Conservation (phyloP, 2,797 vertebrate species). For the Danionella dracula region DNA sequence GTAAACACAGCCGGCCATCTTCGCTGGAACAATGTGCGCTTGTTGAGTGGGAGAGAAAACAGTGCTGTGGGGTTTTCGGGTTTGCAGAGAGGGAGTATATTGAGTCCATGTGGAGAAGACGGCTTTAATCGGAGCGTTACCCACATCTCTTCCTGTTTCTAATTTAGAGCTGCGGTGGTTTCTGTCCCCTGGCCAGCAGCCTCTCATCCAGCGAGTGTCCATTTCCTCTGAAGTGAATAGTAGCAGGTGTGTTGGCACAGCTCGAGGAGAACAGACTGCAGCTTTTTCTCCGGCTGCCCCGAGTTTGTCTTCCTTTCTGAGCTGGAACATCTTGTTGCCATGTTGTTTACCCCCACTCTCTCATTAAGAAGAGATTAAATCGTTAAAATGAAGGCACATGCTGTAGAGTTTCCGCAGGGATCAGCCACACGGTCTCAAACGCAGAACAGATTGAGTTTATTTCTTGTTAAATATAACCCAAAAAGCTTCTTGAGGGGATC, state of each 20-base stretch:
- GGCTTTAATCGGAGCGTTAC: conserved; percentile 78
- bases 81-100: conserved; percentile 77
- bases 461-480: too few species aligned
- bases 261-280: conserved; percentile 64
- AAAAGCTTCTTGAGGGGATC: too few species aligned
- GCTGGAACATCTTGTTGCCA: conserved; percentile 14
- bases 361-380: not conserved
- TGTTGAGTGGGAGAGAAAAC: conserved; percentile 78
- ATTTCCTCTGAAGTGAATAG: conserved; percentile 82
- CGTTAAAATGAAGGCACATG: not conserved
- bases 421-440: not conserved
- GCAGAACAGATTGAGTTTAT: not conserved
- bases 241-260: conserved; percentile 78
- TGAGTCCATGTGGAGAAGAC: conserved; percentile 79
- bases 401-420: not conserved
- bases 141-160: conserved; percentile 82
- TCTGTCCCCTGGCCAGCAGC: conserved; percentile 75
- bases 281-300: not conserved
- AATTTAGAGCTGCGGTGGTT: conserved; percentile 79
- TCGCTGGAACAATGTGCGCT: conserved; percentile 63
- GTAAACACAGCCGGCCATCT: conserved; percentile 39
- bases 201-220: conserved; percentile 79
- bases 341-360: not conserved
- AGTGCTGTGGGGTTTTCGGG: conserved; percentile 75
- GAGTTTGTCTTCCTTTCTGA: conserved; percentile 11